phyloP scores from a whole-genome alignment of 2,113 vertebrate species.

The Campylorhamphus procurvoides region DNA sequence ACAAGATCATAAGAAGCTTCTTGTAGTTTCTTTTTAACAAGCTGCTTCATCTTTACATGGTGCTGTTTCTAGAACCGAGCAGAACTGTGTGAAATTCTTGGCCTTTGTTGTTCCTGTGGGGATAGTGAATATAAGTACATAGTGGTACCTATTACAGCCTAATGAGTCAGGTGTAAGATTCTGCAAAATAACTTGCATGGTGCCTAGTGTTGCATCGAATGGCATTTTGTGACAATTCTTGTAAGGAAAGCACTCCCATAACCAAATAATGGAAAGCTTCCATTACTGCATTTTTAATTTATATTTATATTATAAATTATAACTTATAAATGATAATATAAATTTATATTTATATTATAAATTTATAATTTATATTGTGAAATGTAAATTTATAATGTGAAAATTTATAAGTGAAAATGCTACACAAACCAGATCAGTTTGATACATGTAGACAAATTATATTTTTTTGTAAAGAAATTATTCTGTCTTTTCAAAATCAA shows the following conservation, averaged over 20 bases:
- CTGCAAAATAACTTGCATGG: background rate
- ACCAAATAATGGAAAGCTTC: background rate
- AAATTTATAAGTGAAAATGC: background rate
- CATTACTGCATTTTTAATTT: background rate
- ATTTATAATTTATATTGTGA: too few relatives aligned
- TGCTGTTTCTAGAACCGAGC: background rate
- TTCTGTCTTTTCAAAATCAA: background rate
- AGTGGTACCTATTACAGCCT: background rate
- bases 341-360: too few relatives aligned
- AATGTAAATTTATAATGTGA: too few relatives aligned
- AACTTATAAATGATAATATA: too few relatives aligned
- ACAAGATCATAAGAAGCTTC: background rate
- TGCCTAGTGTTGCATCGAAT: background rate
- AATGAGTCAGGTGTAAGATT: background rate
- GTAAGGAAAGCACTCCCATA: background rate
- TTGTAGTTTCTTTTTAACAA: background rate
- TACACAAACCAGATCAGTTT: background rate
- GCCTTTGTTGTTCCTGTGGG: background rate
- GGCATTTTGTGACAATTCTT: background rate
- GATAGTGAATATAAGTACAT: background rate
- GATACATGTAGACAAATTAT: background rate
- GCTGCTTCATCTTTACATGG: background rate
- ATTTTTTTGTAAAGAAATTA: background rate
- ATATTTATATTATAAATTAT: background rate
- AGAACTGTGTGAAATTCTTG: background rate